Base-by-base conservation (phyloP, 2,113 vertebrate species). In the Probosciger aterrimus region DNA sequence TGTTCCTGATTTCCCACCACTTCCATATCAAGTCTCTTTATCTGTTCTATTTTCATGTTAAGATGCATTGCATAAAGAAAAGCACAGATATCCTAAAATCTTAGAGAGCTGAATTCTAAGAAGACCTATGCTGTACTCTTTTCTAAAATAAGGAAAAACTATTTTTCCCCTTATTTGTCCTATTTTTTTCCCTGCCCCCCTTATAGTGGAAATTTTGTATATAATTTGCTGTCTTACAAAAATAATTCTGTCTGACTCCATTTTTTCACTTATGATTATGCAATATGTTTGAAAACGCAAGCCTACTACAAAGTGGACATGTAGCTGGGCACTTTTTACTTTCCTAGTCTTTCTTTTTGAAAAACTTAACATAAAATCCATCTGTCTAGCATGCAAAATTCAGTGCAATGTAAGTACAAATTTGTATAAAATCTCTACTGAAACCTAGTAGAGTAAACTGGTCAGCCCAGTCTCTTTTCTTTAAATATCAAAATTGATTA, bases 351-450 rank as follows among this genome's bases (percentile, higher is more conserved):
- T 95, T 50, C 50, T 75, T 88, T 86, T 47, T 76, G 52, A 75
- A 52, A 94, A 68, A 84, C 35, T 43, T 86, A 30, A 73, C 62
- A 41, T 23, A 64, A 96, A 85, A 65, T 92, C 73, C 78, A 60
- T 86, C 73, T 88, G 76, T 78, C 88, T 95, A 25, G 22, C 28
- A 55, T 73, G 44, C 31, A 88, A 96, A 93, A 88, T 64, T 74
- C 50, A 86, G 55, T 75, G 47, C 30, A 69, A 18, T 62, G 14
- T 15, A 11, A 39, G 8, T 71, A 86, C 49, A 71, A 67, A 89
- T 67, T 78, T 86, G 35, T 91, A 59, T 49, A 77, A 46, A 13
- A 16, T 20, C 71, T 75, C 44, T 88, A 22, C 82, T 70, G 37
- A 82, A 85, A 87, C 8, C 24, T 49, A 44, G 52, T 41, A 52